Evolutionary conservation across 92 coral and sea anemone genomes (phyloP), one percentile per base, ranked within the genome.

Genomic region (Chrysogorgia sp.): DNA sequence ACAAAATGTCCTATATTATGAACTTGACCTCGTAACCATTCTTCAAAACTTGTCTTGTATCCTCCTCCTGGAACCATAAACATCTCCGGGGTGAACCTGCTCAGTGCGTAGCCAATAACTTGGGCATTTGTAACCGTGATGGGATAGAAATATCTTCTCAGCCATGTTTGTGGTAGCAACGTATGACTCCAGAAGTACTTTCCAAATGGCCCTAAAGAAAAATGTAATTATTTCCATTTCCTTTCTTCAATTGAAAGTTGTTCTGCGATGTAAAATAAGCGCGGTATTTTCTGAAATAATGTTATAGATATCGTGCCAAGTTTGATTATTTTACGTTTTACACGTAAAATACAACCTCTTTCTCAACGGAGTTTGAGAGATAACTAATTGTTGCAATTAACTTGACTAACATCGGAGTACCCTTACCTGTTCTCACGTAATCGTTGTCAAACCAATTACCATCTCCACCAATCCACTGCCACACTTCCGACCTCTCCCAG

Each of bases 401-500:
- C 17, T 17, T 52, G 26, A 17, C 59, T 17, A 17, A n/a, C 59
- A 52, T 19, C 5, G 58, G 58, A 58, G 10, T 58, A 14, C 10
- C 23, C 31, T 58, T 14, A 58, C 66, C 66, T 60, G 66, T 30
- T 10, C 4, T 23, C 35, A 60, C 66, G 34, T 10, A 60, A 28
- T 60, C 66, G 34, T 60, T 60, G 28, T 60, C 66, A 28, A 60
- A 60, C 66, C 66, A 60, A 34, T 60, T 28, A 22, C 66, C 66
- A 60, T 60, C 66, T 25, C 66, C 66, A 23, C 66, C 66, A 60
- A 60, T 60, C 66, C 66, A 60, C 35, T 31, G 2, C 66, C 66
- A 60, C 35, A 60, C 4, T 20, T 60, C 66, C 22, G 66, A 60
- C 10, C 35, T 60, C 26, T 60, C 66, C 66, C 66, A 60, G 33